phyloP scores from a whole-genome alignment of 2,797 vertebrate species.

The Choloepus didactylus region DNA sequence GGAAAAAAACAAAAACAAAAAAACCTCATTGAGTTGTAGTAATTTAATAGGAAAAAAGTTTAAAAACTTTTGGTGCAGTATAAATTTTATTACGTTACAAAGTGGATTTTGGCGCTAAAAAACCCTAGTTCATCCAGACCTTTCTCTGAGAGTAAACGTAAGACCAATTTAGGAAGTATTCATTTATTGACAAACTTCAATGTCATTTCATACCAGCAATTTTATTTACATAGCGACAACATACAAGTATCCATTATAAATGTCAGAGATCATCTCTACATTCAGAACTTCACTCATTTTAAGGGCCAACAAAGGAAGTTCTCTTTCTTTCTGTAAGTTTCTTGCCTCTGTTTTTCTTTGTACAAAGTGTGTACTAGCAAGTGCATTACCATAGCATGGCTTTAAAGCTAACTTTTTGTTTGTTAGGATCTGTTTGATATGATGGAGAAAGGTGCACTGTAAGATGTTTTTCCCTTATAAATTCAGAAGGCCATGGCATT shows the following conservation, averaged over 20 bases:
- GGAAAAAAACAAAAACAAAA: neutral
- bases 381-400: conserved; percentile 23
- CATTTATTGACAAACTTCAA: conserved; percentile 77
- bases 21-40: neutral
- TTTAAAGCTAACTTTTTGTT: conserved; percentile 50
- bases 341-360: conserved; percentile 59
- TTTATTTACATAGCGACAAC: conserved; percentile 87
- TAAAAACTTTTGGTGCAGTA: neutral
- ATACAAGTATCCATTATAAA: conserved; percentile 74
- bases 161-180: conserved; percentile 52
- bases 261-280: conserved; percentile 65
- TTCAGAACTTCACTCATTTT: conserved; percentile 55
- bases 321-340: neutral
- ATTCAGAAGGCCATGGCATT: conserved; percentile 36
- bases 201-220: conserved; percentile 64
- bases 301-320: conserved; percentile 44
- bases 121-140: neutral
- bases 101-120: conserved; percentile 42
- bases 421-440: conserved; percentile 20
- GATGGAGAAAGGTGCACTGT: neutral
- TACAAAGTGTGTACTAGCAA: conserved; percentile 66
- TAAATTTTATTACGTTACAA: neutral
- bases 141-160: conserved; percentile 36
- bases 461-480: neutral
- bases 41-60: neutral